Base-by-base conservation (phyloP, 53 echinoderm and acorn worm species). In the Paracentrotus lividus region DNA sequence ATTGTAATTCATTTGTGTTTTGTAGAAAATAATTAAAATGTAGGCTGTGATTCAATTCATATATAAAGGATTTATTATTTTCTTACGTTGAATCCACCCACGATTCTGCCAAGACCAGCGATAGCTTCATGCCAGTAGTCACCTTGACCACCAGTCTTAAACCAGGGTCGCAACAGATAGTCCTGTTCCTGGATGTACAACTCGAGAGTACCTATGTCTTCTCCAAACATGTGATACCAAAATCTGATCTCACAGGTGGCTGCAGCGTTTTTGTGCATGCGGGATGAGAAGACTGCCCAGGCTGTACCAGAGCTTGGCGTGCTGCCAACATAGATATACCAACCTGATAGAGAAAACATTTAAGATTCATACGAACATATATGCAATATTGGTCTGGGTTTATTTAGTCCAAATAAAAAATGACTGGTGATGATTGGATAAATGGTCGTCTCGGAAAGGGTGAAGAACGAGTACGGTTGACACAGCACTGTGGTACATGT, bases 191-290 rank as follows among this genome's bases (percentile, higher is more conserved):
- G 89, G 26, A 94, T 55, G 33, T 51, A 92, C 1, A 92, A 58
- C 43, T 92, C 44, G 4, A 98, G 94, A 31, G 85, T 76, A 20
- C 98, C 98, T 10, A 95, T 94, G 45, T 97, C 97, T 4, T 94
- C 96, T 21, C 98, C 98, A n/a, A 94, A 76, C 94, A 98, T 97
- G 90, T 98, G 95, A 14, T 94, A 96, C 98, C 98, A 98, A 93
- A 98, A 96, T 34, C 97, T 96, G 18, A 98, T 64, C 95, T 98
- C 91, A 34, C 98, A 98, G 85, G 95, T 96, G n/a, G 98, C 93
- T 53, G 97, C 98, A 0, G 97, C 90, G 55, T 98, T 95, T 86
- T 84, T 93, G 58, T 92, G 92, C 92, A 92, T 92, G 0, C 77
- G 78, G 2, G 92, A 92, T 0, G 92, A 78, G 24, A 92, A 23